phyloP scores from a whole-genome alignment of 2,888 invertebrate species.

The Laothoe populi region DNA sequence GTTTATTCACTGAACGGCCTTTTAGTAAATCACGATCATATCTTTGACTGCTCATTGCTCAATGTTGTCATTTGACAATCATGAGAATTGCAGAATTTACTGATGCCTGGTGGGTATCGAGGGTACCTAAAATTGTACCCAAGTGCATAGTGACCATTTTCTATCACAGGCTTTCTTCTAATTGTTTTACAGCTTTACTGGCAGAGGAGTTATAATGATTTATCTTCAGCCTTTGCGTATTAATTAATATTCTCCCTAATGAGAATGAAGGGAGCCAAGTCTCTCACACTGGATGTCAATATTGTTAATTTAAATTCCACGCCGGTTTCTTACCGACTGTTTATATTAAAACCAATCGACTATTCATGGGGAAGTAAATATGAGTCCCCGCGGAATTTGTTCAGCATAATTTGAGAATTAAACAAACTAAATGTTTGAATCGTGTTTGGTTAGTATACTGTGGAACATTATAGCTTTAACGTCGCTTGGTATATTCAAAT shows the following conservation, averaged over 20 bases:
- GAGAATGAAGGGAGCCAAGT: conserved; percentile 31
- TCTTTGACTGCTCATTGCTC: no score
- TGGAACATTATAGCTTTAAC: background rate
- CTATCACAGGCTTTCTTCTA: no score
- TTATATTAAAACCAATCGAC: conserved; percentile 45
- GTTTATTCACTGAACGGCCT: no score
- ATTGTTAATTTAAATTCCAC: conserved; percentile 52
- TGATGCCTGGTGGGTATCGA: no score
- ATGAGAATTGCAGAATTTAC: no score
- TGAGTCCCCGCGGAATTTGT: conserved; percentile 29
- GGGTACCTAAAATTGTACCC: no score
- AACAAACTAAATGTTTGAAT: conserved; percentile 15
- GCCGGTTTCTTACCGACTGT: conserved; percentile 45
- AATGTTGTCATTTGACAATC: no score
- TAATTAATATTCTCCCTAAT: conserved; percentile 32
- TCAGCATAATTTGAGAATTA: conserved; percentile 32
- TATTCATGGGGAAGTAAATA: conserved; percentile 43
- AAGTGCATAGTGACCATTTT: no score
- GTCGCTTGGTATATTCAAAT: background rate
- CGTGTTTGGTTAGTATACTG: conserved; percentile 12
- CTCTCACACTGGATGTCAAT: conserved; percentile 60
- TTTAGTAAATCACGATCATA: no score
- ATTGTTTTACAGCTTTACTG: no score
- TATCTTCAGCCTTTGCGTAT: no score
- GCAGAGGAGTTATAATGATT: no score